Evolutionary conservation across 2,797 vertebrate genomes (phyloP), one percentile per base, ranked within the genome.

Genomic region (Tamandua tetradactyla): DNA sequence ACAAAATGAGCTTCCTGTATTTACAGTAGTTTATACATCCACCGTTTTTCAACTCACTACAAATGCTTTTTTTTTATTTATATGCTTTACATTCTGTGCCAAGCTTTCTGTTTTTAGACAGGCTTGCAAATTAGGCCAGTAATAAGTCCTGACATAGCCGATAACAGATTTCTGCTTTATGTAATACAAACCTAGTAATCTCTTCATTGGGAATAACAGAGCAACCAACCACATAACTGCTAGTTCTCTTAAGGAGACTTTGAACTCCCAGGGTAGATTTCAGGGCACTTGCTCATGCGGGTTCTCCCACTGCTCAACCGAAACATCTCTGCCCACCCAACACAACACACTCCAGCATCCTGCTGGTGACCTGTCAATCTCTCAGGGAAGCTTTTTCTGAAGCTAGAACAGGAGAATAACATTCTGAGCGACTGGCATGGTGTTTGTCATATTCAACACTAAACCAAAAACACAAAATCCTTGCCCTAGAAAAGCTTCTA

Each of bases 401-500:
- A 79, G 69, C 15, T 44, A 76, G 27, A 87, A 49, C 57, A 15
- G 7, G 40, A 71, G 17, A 47, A 22, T 47, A 12, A 78, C 0
- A 30, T 87, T 55, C 13, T 81, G 61, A 84, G 18, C 49, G 55
- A 23, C 23, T 8, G 80, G 52, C 17, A n/a, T 18, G 1, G 15
- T 72, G 52, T 74, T 64, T 68, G 89, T 78, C 83, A 55, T 14
- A 61, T 76, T n/a, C n/a, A 93, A 91, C 88, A 20, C 17, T 18
- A 84, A 88, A 68, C 55, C 55, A 35, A 47, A 82, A 93, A 30
- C 47, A 87, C 10, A 52, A 27, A 52, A 83, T 27, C 35, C 75
- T 96, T 79, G 55, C 91, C 81, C 52, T 59, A 93, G 66, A 95
- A 96, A 95, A 89, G 83, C 86, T 91, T 95, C 96, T 79, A 2